These are phyloP conservation scores for Bubo bubo DNA, from an alignment of 2,113 vertebrate species.

Conservation along the genomic window DNA sequence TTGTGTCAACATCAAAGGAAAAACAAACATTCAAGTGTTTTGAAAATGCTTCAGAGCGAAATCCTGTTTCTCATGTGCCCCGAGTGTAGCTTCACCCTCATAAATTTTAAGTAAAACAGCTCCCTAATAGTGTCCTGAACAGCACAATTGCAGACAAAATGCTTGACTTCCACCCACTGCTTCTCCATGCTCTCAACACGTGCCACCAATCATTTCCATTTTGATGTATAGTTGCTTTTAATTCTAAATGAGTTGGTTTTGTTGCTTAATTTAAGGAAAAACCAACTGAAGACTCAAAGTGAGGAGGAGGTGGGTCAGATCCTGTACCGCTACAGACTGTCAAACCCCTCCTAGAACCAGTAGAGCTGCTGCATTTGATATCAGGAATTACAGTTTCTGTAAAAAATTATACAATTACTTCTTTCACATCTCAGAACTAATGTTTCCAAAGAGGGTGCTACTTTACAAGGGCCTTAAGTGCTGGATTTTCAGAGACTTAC, in stretches of 20 bases:
- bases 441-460: background rate
- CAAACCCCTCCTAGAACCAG: background rate
- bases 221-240: background rate
- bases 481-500: background rate
- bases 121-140: background rate
- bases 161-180: background rate
- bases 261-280: background rate
- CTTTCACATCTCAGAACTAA: background rate
- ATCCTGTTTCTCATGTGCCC: background rate
- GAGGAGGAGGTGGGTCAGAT: background rate
- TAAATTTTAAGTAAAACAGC: background rate
- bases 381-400: background rate
- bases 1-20: slow-evolving; percentile 49
- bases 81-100: background rate
- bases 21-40: slow-evolving; percentile 34
- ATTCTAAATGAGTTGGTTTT: background rate
- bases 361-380: background rate
- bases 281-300: background rate
- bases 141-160: background rate
- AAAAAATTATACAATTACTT: background rate
- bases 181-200: background rate
- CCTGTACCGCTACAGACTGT: background rate
- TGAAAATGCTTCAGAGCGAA: slow-evolving; percentile 7
- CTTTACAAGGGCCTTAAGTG: background rate
- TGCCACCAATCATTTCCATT: background rate